These are phyloP conservation scores for Bursaphelenchus mucronatus DNA, from an alignment of 1,140 invertebrate genomes.

Conservation along the genomic window DNA sequence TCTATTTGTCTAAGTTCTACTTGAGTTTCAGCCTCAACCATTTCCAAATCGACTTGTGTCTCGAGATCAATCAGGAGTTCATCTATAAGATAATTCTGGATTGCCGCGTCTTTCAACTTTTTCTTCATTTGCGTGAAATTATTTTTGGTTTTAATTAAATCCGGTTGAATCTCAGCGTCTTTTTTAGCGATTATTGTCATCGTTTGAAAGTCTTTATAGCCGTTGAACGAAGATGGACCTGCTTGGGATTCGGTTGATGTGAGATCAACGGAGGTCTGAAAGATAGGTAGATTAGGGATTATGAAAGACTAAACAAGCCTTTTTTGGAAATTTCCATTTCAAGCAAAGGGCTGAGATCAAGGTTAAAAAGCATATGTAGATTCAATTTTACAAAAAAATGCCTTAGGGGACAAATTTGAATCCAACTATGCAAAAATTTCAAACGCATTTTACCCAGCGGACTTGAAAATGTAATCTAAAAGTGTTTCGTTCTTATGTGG, in stretches of 20 bases:
- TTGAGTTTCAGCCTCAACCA: conserved; percentile 5
- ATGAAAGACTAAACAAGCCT: no score
- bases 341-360: no score
- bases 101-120: conserved; percentile 5
- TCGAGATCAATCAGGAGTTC: conserved; percentile 1
- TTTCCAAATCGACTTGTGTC: background rate
- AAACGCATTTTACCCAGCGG: no score
- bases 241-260: background rate
- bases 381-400: no score
- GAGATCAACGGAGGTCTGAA: conserved; percentile 1
- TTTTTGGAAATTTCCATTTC: no score
- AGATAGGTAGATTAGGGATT: background rate
- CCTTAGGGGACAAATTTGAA: no score
- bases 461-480: no score
- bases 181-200: background rate
- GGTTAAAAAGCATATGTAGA: no score
- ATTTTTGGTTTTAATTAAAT: background rate
- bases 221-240: conserved; percentile 7
- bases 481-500: no score
- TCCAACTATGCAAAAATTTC: background rate
- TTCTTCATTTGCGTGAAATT: conserved; percentile 6
- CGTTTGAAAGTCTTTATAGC: background rate
- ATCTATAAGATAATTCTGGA: conserved; percentile 8
- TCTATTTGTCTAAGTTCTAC: background rate
- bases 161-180: conserved; percentile 12